Conservation (phyloP, 2,797 vertebrate genomes). For the Peromyscus attwateri region DNA sequence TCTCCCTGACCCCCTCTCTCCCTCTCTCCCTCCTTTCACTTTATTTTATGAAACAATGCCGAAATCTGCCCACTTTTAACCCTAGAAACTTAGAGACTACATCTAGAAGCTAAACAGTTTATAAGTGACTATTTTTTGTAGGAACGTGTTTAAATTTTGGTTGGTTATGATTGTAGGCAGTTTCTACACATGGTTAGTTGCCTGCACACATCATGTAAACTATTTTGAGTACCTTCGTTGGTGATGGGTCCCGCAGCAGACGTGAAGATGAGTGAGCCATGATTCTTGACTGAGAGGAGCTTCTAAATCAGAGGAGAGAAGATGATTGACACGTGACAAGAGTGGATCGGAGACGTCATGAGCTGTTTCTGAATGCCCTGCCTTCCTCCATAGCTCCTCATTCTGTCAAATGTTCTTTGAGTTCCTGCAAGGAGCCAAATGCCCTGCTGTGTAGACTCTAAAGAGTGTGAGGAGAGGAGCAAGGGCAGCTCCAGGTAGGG, state of each 20-base stretch:
- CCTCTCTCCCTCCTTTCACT: too few species aligned
- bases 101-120: not conserved
- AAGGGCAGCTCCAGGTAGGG: not conserved
- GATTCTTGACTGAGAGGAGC: not conserved
- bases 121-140: constrained; percentile 25
- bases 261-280: not conserved
- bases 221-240: not conserved
- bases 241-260: not conserved
- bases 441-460: fast-evolving
- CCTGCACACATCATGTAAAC: not conserved
- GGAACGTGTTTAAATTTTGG: not conserved
- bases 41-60: not conserved
- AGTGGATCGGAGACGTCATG: not conserved
- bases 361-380: not conserved
- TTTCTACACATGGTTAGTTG: constrained; percentile 26
- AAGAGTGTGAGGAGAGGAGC: not conserved
- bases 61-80: not conserved
- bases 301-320: not conserved
- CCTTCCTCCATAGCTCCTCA: not conserved
- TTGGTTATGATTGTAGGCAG: constrained; percentile 1
- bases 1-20: not conserved
- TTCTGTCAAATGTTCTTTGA: not conserved
- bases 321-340: not conserved
- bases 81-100: constrained; percentile 23
- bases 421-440: not conserved